Base-by-base conservation (phyloP, 2,888 invertebrate species). In the Acleris sparsana region DNA sequence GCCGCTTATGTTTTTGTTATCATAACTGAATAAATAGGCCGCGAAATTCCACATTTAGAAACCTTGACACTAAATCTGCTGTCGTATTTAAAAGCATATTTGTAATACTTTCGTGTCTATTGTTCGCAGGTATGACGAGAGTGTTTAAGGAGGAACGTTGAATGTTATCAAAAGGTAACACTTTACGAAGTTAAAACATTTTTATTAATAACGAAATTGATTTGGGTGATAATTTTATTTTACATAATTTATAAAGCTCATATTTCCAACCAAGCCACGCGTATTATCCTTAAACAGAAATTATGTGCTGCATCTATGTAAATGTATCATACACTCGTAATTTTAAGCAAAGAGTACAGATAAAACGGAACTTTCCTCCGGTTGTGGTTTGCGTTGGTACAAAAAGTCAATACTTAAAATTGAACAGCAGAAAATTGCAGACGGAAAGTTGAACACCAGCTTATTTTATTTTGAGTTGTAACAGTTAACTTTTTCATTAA, bases 81-180 rank as follows among this genome's bases (percentile, higher is more conserved):
- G 25, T 57, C n/a, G 55, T 51, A 25, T 55, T 55, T 20, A 44
- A 51, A 55, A 39, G 22, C 49, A 56, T 61, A 18, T 56, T 49
- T 51, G 1, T 62, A 48, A 29, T 51, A 33, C 22, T 53, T 57
- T 61, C 18, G 46, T 66, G 39, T 62, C n/a, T 57, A 52, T 66
- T 66, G 66, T 62, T 62, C 52, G 22, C 66, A 66, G 62, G 66
- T 66, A 66, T 25, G 58, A 49, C 49, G 57, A 62, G 57, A 66
- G 53, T 56, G 4, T 60, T 55, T 43, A 39, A 55, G 9, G 43
- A 52, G 17, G 29, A 18, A 49, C 33, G 43, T 46, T 46, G 48
- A 49, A 48, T 56, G 51, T 51, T 65, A 65, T 65, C 22, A 44
- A 44, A 33, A 44, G 52, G 17, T 20, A 51, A 29, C 46, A 20